These are phyloP conservation scores for Pristionchus mayeri DNA, from an alignment of 2,888 invertebrate genomes.

Conservation along the genomic window DNA sequence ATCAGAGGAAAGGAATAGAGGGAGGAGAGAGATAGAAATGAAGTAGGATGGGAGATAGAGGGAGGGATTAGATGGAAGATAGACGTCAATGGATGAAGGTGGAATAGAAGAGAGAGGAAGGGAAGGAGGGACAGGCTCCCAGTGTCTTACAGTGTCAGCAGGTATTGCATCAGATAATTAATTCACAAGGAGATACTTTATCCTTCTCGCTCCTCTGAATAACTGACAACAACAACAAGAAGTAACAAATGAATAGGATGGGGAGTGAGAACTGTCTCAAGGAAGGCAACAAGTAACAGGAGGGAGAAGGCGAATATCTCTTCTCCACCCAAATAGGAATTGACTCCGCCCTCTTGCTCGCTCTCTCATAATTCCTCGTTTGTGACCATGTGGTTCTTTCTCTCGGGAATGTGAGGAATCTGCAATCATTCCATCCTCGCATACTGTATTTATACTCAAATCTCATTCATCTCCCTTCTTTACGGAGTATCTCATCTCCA, in stretches of 20 bases:
- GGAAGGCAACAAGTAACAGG: neutral
- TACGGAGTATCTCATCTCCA: neutral
- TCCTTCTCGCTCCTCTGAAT: conserved; percentile 8
- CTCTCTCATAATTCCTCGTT: conserved; percentile 39
- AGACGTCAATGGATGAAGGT: conserved; percentile 5
- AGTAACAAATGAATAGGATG: conserved; percentile 40
- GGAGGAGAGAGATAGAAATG: conserved; percentile 7
- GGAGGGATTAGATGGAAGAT: conserved; percentile 43
- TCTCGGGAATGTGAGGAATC: conserved; percentile 44
- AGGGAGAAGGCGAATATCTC: neutral
- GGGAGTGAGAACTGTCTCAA: neutral
- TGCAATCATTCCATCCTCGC: neutral
- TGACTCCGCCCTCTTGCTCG: conserved; percentile 39
- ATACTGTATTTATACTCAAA: neutral
- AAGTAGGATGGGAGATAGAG: neutral
- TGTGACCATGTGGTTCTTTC: conserved; percentile 47
- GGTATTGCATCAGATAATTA: neutral
- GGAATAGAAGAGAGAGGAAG: conserved; percentile 6
- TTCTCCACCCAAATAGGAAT: neutral
- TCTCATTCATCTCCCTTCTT: neutral
- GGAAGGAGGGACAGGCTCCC: neutral
- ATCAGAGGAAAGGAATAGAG: neutral
- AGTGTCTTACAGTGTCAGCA: neutral
- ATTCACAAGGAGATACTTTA: conserved; percentile 7
- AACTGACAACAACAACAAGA: conserved; percentile 30